A percentile compares a stretch with the other conserved stretches of the same genome.
phyloP scores from a whole-genome alignment of 92 coral and sea anemone species.

The Montipora capitata region DNA sequence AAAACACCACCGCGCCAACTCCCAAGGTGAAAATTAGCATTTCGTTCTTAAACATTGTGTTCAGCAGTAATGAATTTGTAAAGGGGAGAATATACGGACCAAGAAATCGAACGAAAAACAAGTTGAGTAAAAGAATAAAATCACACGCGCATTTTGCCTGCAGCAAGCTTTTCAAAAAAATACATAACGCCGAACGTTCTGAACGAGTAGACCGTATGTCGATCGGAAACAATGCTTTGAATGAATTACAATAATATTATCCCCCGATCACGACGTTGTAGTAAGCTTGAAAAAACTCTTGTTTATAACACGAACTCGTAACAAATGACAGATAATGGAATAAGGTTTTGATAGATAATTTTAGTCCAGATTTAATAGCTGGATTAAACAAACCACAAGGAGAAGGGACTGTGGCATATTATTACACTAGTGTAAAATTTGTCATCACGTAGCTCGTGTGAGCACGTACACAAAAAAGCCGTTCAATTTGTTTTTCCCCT shows the following conservation, averaged over 20 bases:
- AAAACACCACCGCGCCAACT: conserved; percentile 74
- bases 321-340: background rate
- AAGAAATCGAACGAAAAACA: background rate
- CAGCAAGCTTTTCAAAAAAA: conserved; percentile 11
- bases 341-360: background rate
- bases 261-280: conserved; percentile 71
- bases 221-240: conserved; percentile 40
- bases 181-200: background rate
- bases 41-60: conserved; percentile 42
- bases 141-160: background rate
- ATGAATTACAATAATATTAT: conserved; percentile 64
- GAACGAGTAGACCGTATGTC: conserved; percentile 21
- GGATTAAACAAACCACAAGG: conserved; percentile 8
- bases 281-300: background rate
- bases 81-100: conserved; percentile 10
- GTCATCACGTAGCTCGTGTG: conserved; percentile 26
- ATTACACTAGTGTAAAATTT: conserved; percentile 32
- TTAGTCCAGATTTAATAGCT: background rate
- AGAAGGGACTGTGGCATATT: conserved; percentile 14
- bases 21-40: conserved; percentile 80
- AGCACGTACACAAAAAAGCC: conserved; percentile 36
- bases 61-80: conserved; percentile 44
- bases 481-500: background rate
- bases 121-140: background rate
- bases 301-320: conserved; percentile 46